Base-by-base conservation (phyloP, 2,888 invertebrate species). In the Platycnemis pennipes region DNA sequence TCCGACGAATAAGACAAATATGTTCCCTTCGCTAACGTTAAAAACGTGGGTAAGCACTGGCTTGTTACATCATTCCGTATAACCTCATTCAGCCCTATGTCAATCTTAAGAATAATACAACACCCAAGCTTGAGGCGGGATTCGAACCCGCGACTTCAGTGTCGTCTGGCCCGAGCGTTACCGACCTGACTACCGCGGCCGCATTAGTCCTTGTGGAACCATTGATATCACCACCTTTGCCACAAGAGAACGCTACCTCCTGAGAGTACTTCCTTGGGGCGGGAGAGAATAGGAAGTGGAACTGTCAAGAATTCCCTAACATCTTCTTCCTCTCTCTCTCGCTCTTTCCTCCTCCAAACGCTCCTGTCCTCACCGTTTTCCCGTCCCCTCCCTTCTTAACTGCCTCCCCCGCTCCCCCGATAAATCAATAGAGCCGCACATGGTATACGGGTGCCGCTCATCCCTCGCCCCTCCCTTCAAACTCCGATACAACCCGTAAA, bases 381-480 rank as follows among this genome's bases (percentile, higher is more conserved):
- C 22, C n/a, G n/a, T n/a, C 63, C 63, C 63, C 7, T 7, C 63
- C 63, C 63, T n/a, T 26, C 63, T n/a, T 26, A 2, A 26, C 37
- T 11, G 4, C 1, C 77, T 77, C 77, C 37, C 69, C 77, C 77
- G 77, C 77, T 31, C 37, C 77, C 77, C 77, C 77, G 77, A 77
- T 77, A 77, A 77, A 77, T 77, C 77, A 77, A 77, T 77, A 77
- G 31, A 8, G 37, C 77, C 37, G 77, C 19, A n/a, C 63, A 63
- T n/a, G n/a, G 63, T 22, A 26, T 37, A 77, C 31, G 77, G 77
- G 77, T 7, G 26, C 31, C 77, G 37, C 37, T 77, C 77, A 77
- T 77, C 77, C 37, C 69, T n/a, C 37, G 0, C 63, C 63, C 2
- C 26, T n/a, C 63, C 63, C 26, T 63, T 63, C 31, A 77, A 77